These are phyloP conservation scores for Andricus grossulariae DNA, from an alignment of 1,140 invertebrate genomes.

Conservation along the genomic window DNA sequence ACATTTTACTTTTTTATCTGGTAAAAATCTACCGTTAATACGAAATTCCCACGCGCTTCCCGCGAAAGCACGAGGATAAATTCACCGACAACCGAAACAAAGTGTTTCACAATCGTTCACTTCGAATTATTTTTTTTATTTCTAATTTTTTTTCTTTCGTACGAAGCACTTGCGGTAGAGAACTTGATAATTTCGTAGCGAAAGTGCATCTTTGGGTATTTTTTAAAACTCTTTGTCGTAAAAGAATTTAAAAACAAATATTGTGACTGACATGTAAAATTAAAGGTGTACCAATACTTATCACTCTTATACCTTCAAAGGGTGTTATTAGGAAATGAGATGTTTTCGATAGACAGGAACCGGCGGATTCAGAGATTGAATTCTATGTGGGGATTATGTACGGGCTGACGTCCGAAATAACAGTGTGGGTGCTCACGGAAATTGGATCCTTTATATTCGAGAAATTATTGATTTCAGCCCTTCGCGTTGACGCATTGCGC, in stretches of 20 bases:
- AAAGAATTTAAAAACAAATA: background rate
- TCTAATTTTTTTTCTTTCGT: background rate
- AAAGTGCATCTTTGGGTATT: background rate
- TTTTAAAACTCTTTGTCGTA: background rate
- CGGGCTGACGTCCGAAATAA: conserved; percentile 50
- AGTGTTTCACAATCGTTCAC: background rate
- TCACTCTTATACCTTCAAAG: conserved; percentile 2
- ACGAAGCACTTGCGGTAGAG: background rate
- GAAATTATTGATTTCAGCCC: conserved; percentile 61
- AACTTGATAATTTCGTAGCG: background rate
- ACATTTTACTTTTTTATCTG: background rate
- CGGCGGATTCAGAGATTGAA: background rate
- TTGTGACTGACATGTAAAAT: conserved; percentile 5
- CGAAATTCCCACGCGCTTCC: conserved; percentile 7
- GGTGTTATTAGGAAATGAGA: background rate
- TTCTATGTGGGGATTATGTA: conserved; percentile 7
- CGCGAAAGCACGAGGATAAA: background rate
- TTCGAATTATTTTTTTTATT: background rate
- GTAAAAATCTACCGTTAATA: background rate
- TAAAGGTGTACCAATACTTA: background rate
- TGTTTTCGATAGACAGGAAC: background rate
- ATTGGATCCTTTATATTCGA: conserved; percentile 60
- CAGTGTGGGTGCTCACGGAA: conserved; percentile 48
- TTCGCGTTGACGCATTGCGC: conserved; percentile 39
- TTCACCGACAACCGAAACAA: conserved; percentile 1